Base-by-base conservation (phyloP, 2,113 vertebrate genomes). In the Recurvirostra avosetta region DNA sequence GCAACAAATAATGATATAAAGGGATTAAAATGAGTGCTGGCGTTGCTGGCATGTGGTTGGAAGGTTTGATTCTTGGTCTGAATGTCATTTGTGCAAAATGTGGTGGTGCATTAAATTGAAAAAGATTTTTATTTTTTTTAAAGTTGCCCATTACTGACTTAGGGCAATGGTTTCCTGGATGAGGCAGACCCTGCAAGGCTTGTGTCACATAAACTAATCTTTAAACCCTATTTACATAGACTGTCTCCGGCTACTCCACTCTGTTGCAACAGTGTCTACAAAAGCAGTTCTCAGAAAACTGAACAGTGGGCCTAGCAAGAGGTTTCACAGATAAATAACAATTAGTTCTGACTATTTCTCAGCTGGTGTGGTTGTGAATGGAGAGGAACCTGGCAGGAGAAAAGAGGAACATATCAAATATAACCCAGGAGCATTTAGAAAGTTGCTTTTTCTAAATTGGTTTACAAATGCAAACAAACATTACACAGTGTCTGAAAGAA, bases 401-500 rank as follows among this genome's bases (percentile, higher is more conserved):
- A 67, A 85, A 58, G 47, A 89, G 23, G 19, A 81, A 65, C 4
- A 4, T 47, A 73, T 8, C 30, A 73, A 45, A 68, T 68, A 72
- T 15, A 62, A 76, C 52, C 45, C 58, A 49, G 61, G 74, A 89
- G 40, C 30, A 58, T 82, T 91, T 84, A 81, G 21, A 82, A 92
- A 85, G 66, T 85, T 87, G 12, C 1, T 53, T 78, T 78, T 71
- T 52, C 40, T 58, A 74, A 92, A 82, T 56, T 52, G 11, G 12
- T 63, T 96, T 94, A 65, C 25, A 61, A 72, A 85, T 85, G n/a
- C 50, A 96, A 95, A 85, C 85, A 91, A 96, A 70, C 21, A n/a
- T 71, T 89, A 59, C 21, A 52, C 15, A 47, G 16, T 74, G 49
- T 67, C 72, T 89, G 61, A 89, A 89, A 74, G 76, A 63, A 81